Base-by-base conservation (phyloP, 2,888 invertebrate genomes). In the Plagodis dolabraria region DNA sequence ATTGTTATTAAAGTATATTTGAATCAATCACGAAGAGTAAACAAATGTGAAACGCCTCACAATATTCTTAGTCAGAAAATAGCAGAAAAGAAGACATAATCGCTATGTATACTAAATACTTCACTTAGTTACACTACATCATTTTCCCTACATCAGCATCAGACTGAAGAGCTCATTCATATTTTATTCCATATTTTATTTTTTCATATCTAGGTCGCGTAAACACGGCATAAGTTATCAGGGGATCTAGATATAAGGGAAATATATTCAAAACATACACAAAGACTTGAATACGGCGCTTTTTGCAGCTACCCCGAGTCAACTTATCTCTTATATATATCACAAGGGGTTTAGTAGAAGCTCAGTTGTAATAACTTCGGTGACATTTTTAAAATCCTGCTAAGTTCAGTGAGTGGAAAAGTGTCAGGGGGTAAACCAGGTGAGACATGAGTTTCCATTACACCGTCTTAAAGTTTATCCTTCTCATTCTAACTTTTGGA, bases 241-340 rank as follows among this genome's bases (percentile, higher is more conserved):
- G 55, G 45, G 49, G 44, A 58, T 58, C 60, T 62, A 60, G 48
- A 50, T 54, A 54, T 40, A 52, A 5, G 35, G 63, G 66, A 47
- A 57, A 54, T 63, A 65, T 67, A 70, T 75, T 71, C 69, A 33
- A 33, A 63, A 65, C 71, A 72, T 67, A 67, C 65, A 72, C 69
- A 75, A 74, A 77, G 75, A 73, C 69, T 68, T 65, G 67, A 65
- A 74, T 76, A 67, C 75, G 64, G 54, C 54, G 53, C 36, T 56
- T 40, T 44, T 55, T 57, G 47, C 54, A 63, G 48, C 53, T 53
- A 56, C 11, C 40, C 48, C 45, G 46, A 43, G 38, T 45, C 36
- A 58, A 63, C 57, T 59, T 64, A 63, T 60, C 47, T 57, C 49
- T 34, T 52, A 47, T 60, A 62, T 64, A 61, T 63, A 57, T 47